Evolutionary conservation across 2,797 vertebrate species (phyloP), one percentile per base, ranked within the genome.

Genomic region (Lepidocolaptes lacrymiger): DNA sequence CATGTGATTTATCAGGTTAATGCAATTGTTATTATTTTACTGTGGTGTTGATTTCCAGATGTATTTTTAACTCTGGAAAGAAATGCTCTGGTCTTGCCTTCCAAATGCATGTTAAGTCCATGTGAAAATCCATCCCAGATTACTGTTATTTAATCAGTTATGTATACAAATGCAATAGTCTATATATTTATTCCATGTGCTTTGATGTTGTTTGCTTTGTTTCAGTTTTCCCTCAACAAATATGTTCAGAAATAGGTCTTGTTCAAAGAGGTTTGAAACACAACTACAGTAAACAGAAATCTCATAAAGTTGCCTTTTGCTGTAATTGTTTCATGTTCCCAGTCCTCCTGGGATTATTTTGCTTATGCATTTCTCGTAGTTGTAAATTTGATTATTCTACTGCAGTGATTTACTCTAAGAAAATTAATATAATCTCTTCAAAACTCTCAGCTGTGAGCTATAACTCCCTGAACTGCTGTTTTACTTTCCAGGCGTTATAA

Each of bases 361-460:
- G 18, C 36, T 78, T 86, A 15, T 62, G 19, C 12, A 1, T 88
- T 86, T 91, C 43, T 89, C 15, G 8, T 76, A 68, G 58, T 73
- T 9, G n/a, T 79, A 91, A 86, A 95, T 91, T 88, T 88, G 66
- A 78, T 90, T 88, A 68, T 95, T 86, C 54, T 78, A 69, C 73
- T 81, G 36, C 62, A 75, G 43, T 73, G 69, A 78, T 78, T 92
- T 95, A 43, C 66, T 68, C n/a, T 48, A 36, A 63, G 59, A 81
- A 88, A 93, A 94, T 91, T 66, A 91, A 48, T 94, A 64, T 39
- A 72, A 86, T 84, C n/a, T 84, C 76, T 88, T 94, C 76, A 66
- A 44, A 93, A 74, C 36, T 74, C 64, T 56, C 49, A 85, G 36
- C 44, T 90, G 56, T 81, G 54, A 84, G 56, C 64, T 6, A 1